Evolutionary conservation across 1,140 invertebrate species (phyloP).

Genomic region (Dolichoris vasculosae): DNA sequence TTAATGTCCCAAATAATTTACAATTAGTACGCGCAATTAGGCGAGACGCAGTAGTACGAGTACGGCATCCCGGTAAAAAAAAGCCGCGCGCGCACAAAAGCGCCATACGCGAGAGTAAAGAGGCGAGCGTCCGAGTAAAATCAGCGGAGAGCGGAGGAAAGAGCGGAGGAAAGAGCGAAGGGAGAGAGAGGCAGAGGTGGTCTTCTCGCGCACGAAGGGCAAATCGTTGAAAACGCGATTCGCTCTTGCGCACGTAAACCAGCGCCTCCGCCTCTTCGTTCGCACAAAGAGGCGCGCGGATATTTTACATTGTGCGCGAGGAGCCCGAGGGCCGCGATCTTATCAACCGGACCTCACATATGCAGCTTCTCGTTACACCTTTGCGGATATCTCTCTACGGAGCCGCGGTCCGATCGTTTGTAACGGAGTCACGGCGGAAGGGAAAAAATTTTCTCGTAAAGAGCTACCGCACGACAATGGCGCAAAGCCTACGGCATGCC

Average conservation of each 20-base stretch:
- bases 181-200: not conserved
- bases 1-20: too few species aligned
- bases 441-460: not conserved
- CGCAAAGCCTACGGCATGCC: not conserved
- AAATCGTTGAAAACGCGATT: not conserved
- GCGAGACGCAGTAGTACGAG: too few species aligned
- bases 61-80: too few species aligned
- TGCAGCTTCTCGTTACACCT: slow-evolving; percentile 18
- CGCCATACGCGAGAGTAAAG: too few species aligned
- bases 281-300: not conserved
- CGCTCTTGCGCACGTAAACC: not conserved
- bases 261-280: not conserved
- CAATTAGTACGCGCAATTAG: too few species aligned
- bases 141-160: not conserved
- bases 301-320: slow-evolving; percentile 26
- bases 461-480: not conserved
- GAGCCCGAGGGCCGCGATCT: not conserved
- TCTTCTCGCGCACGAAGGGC: not conserved
- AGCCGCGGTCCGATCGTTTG: not conserved
- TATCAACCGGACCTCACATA: slow-evolving; percentile 18
- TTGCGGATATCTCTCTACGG: not conserved
- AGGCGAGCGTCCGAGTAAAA: too few species aligned
- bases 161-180: too few species aligned
- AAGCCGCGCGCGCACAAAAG: too few species aligned
- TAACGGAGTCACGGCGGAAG: not conserved